phyloP scores from a whole-genome alignment of 2,888 invertebrate genomes.

The Cerceris rybyensis region DNA sequence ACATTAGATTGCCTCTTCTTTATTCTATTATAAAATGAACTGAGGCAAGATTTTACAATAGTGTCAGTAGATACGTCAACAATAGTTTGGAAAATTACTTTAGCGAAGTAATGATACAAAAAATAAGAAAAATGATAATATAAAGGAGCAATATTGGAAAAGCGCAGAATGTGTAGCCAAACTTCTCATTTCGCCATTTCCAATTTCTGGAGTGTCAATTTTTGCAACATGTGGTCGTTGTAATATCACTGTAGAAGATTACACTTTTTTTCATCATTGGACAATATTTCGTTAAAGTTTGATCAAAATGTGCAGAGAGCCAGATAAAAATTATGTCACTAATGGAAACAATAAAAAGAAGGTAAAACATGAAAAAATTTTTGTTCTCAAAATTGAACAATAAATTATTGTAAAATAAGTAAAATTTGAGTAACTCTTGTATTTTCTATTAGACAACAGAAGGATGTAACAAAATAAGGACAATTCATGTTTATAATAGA shows the following conservation, averaged over 20 bases:
- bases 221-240: slow-evolving; percentile 55
- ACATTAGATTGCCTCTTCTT: too few species aligned
- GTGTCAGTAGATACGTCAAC: too few species aligned
- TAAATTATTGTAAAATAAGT: too few species aligned
- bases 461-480: too few species aligned
- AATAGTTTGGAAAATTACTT: not conserved
- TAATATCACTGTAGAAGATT: slow-evolving; percentile 53
- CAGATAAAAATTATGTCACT: slow-evolving; percentile 20
- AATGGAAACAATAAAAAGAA: not conserved
- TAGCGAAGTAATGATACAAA: not conserved
- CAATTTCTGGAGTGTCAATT: slow-evolving; percentile 58
- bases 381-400: too few species aligned
- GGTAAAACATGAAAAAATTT: too few species aligned
- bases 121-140: slow-evolving; percentile 37
- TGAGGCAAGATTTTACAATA: too few species aligned
- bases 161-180: slow-evolving; percentile 41
- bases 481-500: too few species aligned
- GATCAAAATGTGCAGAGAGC: slow-evolving; percentile 29
- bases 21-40: too few species aligned
- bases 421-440: too few species aligned
- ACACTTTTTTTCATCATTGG: slow-evolving; percentile 20
- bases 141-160: slow-evolving; percentile 45
- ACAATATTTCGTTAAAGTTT: slow-evolving; percentile 19
- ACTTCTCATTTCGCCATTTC: slow-evolving; percentile 47
- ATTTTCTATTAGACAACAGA: too few species aligned